Evolutionary conservation across 2,888 invertebrate species (phyloP).

Genomic region (Phytoseiulus persimilis): DNA sequence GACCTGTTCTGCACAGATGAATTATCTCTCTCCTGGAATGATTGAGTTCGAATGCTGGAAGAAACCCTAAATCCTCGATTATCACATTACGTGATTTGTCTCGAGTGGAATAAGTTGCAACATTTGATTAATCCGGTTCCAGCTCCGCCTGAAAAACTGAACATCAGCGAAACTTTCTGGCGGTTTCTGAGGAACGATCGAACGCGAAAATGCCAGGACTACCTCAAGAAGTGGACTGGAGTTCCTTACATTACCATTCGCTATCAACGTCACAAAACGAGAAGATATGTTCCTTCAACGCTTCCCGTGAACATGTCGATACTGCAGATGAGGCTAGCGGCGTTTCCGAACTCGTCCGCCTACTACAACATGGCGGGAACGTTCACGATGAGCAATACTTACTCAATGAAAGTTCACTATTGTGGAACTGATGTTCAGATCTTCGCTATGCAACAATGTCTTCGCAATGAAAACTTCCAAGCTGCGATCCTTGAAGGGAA

Average conservation of each 20-base stretch:
- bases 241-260: conserved; percentile 9
- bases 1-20: too few species aligned
- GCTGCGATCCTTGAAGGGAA: conserved; percentile 20
- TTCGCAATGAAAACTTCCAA: conserved; percentile 34
- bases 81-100: too few species aligned
- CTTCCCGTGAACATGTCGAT: neutral
- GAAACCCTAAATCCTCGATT: too few species aligned
- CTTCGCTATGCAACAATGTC: conserved; percentile 35
- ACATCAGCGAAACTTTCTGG: conserved; percentile 6
- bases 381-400: conserved; percentile 28
- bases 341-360: neutral
- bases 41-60: too few species aligned
- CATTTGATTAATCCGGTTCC: neutral
- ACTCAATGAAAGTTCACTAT: conserved; percentile 29
- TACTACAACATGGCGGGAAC: neutral
- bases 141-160: conserved; percentile 29
- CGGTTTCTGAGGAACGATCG: conserved; percentile 18
- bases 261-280: conserved; percentile 27
- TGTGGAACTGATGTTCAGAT: conserved; percentile 25
- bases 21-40: too few species aligned
- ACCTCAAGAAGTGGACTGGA: conserved; percentile 15
- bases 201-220: conserved; percentile 6
- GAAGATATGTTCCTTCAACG: neutral
- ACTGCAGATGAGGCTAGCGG: neutral
- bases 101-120: too few species aligned